These are phyloP conservation scores for Reticulitermes lucifugus DNA, from an alignment of 2,888 invertebrate genomes.

Conservation along the genomic window DNA sequence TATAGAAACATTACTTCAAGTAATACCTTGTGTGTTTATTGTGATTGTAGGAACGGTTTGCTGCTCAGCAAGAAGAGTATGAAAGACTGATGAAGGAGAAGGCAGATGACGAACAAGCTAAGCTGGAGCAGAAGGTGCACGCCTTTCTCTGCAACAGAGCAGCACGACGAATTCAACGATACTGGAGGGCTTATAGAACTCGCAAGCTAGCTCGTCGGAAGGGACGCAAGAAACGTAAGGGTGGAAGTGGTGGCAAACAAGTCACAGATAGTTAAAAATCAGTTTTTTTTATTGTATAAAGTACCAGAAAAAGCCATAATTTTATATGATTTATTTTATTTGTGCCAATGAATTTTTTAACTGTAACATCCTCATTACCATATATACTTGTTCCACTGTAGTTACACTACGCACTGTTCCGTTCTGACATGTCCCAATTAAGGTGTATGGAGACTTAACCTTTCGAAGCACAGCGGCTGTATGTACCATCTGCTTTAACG, in stretches of 20 bases:
- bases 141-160: background rate
- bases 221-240: conserved; percentile 1
- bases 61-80: conserved; percentile 7
- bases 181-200: conserved; percentile 23
- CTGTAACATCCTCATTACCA: too few relatives aligned
- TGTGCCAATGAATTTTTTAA: too few relatives aligned
- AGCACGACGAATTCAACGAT: conserved; percentile 15
- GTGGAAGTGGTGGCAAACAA: background rate
- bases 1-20: background rate
- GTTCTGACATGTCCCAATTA: too few relatives aligned
- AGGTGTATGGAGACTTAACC: too few relatives aligned
- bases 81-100: conserved; percentile 27
- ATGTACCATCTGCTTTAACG: too few relatives aligned
- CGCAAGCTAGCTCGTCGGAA: conserved; percentile 24
- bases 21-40: background rate
- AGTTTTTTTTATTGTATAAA: too few relatives aligned
- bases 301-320: too few relatives aligned
- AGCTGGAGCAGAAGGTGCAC: background rate
- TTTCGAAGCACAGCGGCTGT: too few relatives aligned
- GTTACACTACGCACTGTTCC: too few relatives aligned
- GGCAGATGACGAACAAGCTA: conserved; percentile 19
- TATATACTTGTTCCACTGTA: too few relatives aligned
- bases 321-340: too few relatives aligned
- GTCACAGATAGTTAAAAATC: too few relatives aligned
- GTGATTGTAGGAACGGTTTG: conserved; percentile 7